Evolutionary conservation across 2,797 vertebrate genomes (phyloP).

Genomic region (Pseudomugil tenellus): DNA sequence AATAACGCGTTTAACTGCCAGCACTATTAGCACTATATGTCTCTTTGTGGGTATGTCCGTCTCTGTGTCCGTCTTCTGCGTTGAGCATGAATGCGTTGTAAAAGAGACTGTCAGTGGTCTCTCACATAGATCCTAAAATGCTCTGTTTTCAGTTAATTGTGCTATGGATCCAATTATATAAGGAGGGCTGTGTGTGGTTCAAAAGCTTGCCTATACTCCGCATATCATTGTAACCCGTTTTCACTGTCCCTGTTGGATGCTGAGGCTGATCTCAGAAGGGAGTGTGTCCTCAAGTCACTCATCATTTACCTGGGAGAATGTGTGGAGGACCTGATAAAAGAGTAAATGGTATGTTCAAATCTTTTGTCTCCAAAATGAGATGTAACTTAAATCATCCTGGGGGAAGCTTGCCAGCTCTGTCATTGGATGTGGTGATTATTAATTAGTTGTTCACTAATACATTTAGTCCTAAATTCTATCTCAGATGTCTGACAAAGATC

Average conservation of each 20-base stretch:
- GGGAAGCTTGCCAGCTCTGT: no score
- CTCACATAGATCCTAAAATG: no score
- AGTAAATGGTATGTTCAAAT: conserved; percentile 11
- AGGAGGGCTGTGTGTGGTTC: no score
- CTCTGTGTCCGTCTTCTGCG: no score
- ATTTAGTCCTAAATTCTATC: conserved; percentile 2
- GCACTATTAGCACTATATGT: no score
- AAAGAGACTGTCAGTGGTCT: no score
- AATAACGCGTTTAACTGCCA: no score
- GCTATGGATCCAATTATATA: no score
- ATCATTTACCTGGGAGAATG: conserved; percentile 15
- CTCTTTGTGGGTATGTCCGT: no score
- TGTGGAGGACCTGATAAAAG: conserved; percentile 12
- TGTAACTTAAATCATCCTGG: neutral
- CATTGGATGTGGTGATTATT: conserved; percentile 3
- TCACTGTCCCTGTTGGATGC: conserved; percentile 11
- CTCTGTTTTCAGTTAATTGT: no score
- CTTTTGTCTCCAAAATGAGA: neutral
- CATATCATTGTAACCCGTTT: conserved; percentile 3
- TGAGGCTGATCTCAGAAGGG: conserved; percentile 7
- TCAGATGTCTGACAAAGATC: conserved; percentile 10
- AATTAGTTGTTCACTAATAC: neutral
- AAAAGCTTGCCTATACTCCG: neutral
- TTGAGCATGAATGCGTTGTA: no score
- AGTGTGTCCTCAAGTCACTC: conserved; percentile 13